Conservation (phyloP, 2,113 vertebrate genomes). For the Channa maculata region DNA sequence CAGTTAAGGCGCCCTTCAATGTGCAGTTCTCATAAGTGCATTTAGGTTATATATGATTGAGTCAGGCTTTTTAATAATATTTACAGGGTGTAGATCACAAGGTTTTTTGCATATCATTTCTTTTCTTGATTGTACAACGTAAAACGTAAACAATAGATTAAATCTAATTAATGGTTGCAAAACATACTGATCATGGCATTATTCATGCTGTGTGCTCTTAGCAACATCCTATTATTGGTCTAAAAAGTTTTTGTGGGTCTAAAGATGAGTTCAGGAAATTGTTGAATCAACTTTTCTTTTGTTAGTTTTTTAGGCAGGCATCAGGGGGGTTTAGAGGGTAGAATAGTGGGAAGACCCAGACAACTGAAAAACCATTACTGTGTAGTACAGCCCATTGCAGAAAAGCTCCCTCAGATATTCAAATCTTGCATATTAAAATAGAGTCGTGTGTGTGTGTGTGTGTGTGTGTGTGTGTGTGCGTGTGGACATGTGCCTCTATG, state of each 20-base stretch:
- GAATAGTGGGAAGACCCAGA: slow-evolving; percentile 57
- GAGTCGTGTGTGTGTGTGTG: slow-evolving; percentile 34
- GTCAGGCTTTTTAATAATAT: neutral
- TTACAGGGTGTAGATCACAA: no score
- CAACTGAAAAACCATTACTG: slow-evolving; percentile 65
- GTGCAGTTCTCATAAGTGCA: neutral
- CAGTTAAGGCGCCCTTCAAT: no score
- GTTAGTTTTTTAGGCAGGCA: slow-evolving; percentile 56
- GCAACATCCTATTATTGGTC: slow-evolving; percentile 4
- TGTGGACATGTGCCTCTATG: slow-evolving; percentile 21
- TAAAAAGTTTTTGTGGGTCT: slow-evolving; percentile 28
- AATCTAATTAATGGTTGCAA: neutral
- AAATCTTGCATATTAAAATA: slow-evolving; percentile 70
- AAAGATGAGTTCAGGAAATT: slow-evolving; percentile 57
- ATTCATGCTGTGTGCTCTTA: neutral
- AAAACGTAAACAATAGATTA: neutral
- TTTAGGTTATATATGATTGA: neutral
- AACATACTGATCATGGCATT: neutral
- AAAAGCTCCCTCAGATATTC: slow-evolving; percentile 63
- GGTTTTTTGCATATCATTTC: neutral
- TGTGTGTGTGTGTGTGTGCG: neutral
- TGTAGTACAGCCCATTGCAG: slow-evolving; percentile 60
- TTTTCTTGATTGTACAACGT: neutral
- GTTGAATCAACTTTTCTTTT: slow-evolving; percentile 75
- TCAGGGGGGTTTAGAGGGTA: slow-evolving; percentile 66